These are phyloP conservation scores for Phodopus roborovskii DNA, from an alignment of 2,113 vertebrate genomes.

Conservation along the genomic window DNA sequence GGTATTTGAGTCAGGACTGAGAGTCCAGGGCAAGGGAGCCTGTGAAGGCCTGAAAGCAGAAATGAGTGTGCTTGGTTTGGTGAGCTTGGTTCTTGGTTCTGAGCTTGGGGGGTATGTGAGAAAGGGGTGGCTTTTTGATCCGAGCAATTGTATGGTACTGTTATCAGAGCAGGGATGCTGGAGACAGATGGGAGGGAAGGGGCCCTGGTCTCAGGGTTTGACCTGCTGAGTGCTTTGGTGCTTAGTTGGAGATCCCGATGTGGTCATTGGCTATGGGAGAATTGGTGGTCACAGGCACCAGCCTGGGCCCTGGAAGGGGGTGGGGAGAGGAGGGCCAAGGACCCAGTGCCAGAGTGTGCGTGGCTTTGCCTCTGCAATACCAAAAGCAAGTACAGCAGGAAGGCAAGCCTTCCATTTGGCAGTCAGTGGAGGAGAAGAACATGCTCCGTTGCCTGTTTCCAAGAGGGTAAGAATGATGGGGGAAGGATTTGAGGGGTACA, in stretches of 20 bases:
- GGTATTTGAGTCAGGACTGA: neutral
- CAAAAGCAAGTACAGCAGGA: neutral
- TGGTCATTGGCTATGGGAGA: neutral
- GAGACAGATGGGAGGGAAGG: neutral
- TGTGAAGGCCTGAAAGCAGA: neutral
- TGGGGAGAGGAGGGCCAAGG: no score
- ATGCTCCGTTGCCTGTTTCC: neutral
- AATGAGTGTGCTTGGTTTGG: neutral
- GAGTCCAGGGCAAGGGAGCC: neutral
- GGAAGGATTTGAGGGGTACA: neutral
- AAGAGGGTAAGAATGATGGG: neutral
- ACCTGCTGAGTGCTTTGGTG: neutral
- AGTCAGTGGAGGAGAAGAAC: neutral
- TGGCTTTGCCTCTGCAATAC: fast-evolving
- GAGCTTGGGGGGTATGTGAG: neutral
- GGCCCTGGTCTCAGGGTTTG: neutral
- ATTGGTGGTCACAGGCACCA: neutral
- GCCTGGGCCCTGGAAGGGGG: neutral
- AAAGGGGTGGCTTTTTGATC: neutral
- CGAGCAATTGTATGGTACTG: fast-evolving
- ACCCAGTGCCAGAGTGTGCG: neutral
- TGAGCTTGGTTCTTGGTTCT: neutral
- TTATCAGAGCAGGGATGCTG: neutral
- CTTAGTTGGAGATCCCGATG: neutral
- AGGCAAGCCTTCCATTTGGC: neutral